Evolutionary conservation across 2,888 invertebrate genomes (phyloP).

Genomic region (Agonum fuliginosum): DNA sequence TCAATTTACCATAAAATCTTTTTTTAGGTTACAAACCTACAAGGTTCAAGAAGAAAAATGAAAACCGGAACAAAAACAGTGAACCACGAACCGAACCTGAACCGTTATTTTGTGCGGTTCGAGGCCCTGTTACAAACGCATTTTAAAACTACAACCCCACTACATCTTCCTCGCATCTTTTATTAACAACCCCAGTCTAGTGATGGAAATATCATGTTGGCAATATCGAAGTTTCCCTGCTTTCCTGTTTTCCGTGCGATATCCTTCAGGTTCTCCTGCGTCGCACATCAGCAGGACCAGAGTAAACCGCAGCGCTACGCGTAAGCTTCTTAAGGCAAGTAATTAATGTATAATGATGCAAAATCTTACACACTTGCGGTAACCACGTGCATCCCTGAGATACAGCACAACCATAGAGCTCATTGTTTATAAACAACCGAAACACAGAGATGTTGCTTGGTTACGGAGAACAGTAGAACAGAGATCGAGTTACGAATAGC

Average conservation of each 20-base stretch:
- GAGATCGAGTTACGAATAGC: too few species aligned
- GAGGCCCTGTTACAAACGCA: too few species aligned
- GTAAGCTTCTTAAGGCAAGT: conserved; percentile 43
- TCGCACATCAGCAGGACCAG: too few species aligned
- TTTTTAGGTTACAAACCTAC: too few species aligned
- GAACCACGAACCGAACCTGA: too few species aligned
- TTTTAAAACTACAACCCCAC: too few species aligned
- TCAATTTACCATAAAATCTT: too few species aligned
- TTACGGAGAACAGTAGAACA: not conserved
- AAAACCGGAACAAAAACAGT: too few species aligned
- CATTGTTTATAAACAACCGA: conserved; percentile 47
- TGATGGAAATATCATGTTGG: conserved; percentile 41
- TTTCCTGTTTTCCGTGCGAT: not conserved
- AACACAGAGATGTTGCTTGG: too few species aligned
- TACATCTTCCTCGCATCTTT: not conserved
- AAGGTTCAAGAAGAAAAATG: too few species aligned
- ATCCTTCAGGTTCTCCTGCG: not conserved
- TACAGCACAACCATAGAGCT: not conserved
- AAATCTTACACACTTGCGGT: conserved; percentile 47
- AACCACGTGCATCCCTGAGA: conserved; percentile 1
- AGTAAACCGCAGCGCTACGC: not conserved
- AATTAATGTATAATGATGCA: conserved; percentile 53
- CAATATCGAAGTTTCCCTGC: conserved; percentile 3
- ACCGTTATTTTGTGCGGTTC: too few species aligned
- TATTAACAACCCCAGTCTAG: not conserved